Evolutionary conservation across 2,888 invertebrate species (phyloP).

Genomic region (Spatulosminthurus flaviceps): DNA sequence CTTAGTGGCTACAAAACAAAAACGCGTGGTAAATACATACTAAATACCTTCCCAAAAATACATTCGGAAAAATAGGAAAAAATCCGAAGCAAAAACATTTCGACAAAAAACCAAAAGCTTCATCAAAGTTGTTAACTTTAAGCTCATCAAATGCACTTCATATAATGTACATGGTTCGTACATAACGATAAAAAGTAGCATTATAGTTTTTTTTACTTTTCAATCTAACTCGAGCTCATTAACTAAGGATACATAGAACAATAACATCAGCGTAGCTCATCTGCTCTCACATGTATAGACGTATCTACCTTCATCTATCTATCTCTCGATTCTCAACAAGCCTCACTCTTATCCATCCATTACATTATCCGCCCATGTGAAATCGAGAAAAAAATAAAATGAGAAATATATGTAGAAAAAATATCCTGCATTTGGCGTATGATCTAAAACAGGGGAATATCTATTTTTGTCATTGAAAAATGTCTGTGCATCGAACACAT

Average conservation of each 20-base stretch:
- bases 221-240: not conserved
- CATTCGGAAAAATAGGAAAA: no score
- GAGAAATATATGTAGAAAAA: constrained; percentile 23
- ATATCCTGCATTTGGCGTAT: constrained; percentile 45
- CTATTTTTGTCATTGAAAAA: constrained; percentile 63
- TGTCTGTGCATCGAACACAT: constrained; percentile 56
- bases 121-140: no score
- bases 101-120: no score
- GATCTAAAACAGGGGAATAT: constrained; percentile 55
- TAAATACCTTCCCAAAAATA: no score
- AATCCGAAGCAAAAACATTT: no score
- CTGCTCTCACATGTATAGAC: not conserved
- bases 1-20: no score
- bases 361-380: not conserved
- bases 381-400: constrained; percentile 35
- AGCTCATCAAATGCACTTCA: no score
- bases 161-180: no score
- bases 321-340: not conserved
- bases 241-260: not conserved
- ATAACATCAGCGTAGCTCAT: not conserved
- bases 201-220: not conserved
- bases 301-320: not conserved
- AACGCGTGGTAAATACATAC: no score
- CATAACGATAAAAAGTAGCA: no score
- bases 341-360: not conserved